Evolutionary conservation across 2,113 vertebrate species (phyloP), one percentile per base, ranked within the genome.

Genomic region (Gymnogyps californianus): DNA sequence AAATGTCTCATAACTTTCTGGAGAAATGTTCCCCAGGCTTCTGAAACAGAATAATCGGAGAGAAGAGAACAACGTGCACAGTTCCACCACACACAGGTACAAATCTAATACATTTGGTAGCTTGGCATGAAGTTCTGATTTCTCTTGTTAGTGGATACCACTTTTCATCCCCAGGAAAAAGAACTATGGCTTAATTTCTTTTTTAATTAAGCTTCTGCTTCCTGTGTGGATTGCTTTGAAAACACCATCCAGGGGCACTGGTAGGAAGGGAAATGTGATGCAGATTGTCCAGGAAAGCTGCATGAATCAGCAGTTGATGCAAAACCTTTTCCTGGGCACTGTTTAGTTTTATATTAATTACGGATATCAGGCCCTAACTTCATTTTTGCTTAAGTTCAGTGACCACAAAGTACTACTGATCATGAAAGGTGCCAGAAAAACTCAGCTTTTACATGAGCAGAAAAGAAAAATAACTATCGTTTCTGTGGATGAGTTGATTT

Each of bases 291-390:
- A n/a, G 76, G 64, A 77, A 87, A 84, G 81, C 61, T 75, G 89
- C 84, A 94, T 97, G 93, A 96, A 82, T 96, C 89, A 95, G 96
- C 93, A 96, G 34, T 22, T 94, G 83, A 87, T 84, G 77, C 42
- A 89, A 83, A 89, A 38, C 13, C 79, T 62, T 88, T 77, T 83
- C 22, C 59, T 74, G 29, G 74, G 12, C 51, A 40, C 38, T 84
- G 55, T 75, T 95, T 74, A 92, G 71, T 77, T 24, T 81, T 77
- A 11, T 31, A 67, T 87, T 67, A 87, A 78, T 83, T 82, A 89
- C 46, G 87, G 11, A 71, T 76, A 36, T 67, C 61, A 72, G 57
- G 52, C 28, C 61, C 29, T 22, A 89, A n/a, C 10, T 29, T 93
- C 4, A 7, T 47, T 82, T 91, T 79, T 66, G 6, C 40, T 84